Conservation (phyloP, 1,140 invertebrate genomes). For the Apis cerana region DNA sequence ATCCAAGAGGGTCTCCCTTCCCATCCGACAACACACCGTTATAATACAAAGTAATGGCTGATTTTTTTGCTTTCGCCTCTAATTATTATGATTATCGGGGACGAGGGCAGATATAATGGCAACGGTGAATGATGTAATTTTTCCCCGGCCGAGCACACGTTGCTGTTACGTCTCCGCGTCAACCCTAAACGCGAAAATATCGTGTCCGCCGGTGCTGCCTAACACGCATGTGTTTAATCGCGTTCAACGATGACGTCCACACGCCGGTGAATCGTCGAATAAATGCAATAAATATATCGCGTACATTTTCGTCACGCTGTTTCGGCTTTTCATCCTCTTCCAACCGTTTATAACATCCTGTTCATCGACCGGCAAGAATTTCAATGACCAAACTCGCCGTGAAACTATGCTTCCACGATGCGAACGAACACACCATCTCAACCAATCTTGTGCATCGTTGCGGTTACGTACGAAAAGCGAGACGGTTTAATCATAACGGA, state of each 20-base stretch:
- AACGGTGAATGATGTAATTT: slow-evolving; percentile 46
- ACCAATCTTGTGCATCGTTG: slow-evolving; percentile 13
- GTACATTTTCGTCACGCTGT: neutral
- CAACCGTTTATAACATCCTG: neutral
- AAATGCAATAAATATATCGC: slow-evolving; percentile 16
- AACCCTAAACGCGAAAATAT: slow-evolving; percentile 11
- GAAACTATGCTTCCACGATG: slow-evolving; percentile 2
- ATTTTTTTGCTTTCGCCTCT: slow-evolving; percentile 35
- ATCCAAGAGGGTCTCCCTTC: slow-evolving; percentile 24
- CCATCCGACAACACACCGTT: slow-evolving; percentile 48
- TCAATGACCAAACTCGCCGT: slow-evolving; percentile 18
- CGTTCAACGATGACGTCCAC: neutral
- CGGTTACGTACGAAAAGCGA: slow-evolving; percentile 46
- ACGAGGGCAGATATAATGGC: slow-evolving; percentile 35
- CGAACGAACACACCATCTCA: neutral
- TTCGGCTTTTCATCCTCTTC: neutral
- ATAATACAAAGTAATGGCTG: slow-evolving; percentile 53
- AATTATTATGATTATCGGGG: slow-evolving; percentile 46
- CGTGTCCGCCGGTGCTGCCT: neutral
- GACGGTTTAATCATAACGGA: slow-evolving; percentile 50
- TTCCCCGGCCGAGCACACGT: neutral
- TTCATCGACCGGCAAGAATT: slow-evolving; percentile 4
- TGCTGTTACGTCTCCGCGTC: slow-evolving; percentile 3
- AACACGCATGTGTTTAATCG: neutral
- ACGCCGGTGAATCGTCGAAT: neutral